These are phyloP conservation scores for Catamblyrhynchus diadema DNA, from an alignment of 2,797 vertebrate species.

Conservation along the genomic window DNA sequence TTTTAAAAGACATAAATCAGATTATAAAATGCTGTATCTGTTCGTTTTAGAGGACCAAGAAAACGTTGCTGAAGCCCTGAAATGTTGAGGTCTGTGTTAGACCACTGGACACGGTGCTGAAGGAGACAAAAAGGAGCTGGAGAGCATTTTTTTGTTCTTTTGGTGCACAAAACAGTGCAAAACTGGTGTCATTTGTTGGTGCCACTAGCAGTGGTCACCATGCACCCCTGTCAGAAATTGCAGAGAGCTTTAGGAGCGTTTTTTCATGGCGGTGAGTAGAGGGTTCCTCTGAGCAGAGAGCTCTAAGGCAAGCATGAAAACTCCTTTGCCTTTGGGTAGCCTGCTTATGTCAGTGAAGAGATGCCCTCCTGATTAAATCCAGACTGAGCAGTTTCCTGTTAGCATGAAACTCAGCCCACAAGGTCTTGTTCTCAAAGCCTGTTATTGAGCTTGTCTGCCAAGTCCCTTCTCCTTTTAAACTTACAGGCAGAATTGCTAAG, in stretches of 20 bases:
- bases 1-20: not conserved
- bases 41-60: not conserved
- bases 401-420: conserved; percentile 69
- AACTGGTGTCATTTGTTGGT: not conserved
- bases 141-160: not conserved
- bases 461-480: conserved; percentile 52
- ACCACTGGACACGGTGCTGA: fast-evolving
- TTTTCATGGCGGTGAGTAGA: not conserved
- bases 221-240: not conserved
- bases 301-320: conserved; percentile 14
- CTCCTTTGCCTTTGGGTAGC: conserved; percentile 56
- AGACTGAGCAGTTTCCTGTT: conserved; percentile 89
- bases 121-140: not conserved
- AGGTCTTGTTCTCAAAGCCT: conserved; percentile 59
- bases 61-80: not conserved
- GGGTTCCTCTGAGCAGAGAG: not conserved
- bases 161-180: not conserved
- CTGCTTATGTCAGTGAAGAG: conserved; percentile 64
- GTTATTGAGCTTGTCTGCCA: conserved; percentile 60
- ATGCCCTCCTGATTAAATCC: conserved; percentile 86
- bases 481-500: conserved; percentile 51
- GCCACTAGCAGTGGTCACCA: not conserved
- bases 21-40: not conserved
- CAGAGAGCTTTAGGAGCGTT: not conserved
- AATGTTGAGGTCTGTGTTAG: not conserved